Evolutionary conservation across 1,140 invertebrate species (phyloP).

Genomic region (Chelonus insularis): DNA sequence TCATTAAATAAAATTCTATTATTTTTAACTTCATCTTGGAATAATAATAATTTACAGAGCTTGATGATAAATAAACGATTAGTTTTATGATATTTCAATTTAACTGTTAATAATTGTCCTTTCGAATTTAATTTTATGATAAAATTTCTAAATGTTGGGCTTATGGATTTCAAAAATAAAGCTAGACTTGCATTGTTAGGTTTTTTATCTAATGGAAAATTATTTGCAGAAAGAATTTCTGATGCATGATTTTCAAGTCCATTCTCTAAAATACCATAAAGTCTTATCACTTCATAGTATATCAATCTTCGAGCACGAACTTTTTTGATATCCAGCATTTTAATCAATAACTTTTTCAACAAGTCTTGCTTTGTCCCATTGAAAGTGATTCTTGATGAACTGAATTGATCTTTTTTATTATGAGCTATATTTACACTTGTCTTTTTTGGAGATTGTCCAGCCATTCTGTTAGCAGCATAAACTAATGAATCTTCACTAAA

Average conservation of each 20-base stretch:
- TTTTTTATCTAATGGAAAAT: not conserved
- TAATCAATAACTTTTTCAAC: constrained; percentile 10
- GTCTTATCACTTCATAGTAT: constrained; percentile 22
- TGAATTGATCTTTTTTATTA: not conserved
- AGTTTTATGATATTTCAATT: not conserved
- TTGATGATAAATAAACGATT: constrained; percentile 16
- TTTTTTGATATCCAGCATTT: constrained; percentile 19
- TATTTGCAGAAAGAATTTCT: not conserved
- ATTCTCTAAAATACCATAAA: constrained; percentile 23
- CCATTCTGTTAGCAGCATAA: too few relatives aligned
- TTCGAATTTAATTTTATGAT: too few relatives aligned
- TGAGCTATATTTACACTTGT: not conserved
- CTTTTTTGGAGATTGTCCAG: too few relatives aligned
- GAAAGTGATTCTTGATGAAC: not conserved
- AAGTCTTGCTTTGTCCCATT: not conserved
- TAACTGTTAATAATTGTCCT: not conserved
- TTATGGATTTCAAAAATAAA: too few relatives aligned
- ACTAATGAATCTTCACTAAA: too few relatives aligned
- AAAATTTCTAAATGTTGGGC: not conserved
- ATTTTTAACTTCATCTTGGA: not conserved
- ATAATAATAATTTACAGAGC: not conserved
- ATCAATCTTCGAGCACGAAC: constrained; percentile 12
- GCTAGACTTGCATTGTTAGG: not conserved
- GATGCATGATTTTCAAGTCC: not conserved
- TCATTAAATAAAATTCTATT: constrained; percentile 14